A percentile compares a stretch with the other conserved stretches of the same genome.
Conservation (phyloP, 1,140 invertebrate species). For the Brachystomella parvula region DNA sequence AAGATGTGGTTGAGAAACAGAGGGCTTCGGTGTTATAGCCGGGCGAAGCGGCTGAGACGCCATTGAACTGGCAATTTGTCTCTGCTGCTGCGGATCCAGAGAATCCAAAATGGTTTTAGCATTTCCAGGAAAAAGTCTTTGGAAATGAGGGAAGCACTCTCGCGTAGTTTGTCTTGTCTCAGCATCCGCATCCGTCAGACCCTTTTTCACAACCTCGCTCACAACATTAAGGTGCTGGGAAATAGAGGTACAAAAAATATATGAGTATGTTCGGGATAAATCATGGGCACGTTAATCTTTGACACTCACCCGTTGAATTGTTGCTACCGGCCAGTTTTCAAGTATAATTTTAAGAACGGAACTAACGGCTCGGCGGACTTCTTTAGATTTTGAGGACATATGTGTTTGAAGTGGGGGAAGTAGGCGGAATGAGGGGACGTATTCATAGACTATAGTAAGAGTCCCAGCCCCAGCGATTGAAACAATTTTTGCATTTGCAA, state of each 20-base stretch:
- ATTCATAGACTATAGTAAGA: conserved; percentile 32
- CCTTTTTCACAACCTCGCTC: conserved; percentile 35
- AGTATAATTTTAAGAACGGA: conserved; percentile 32
- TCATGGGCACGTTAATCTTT: too few species aligned
- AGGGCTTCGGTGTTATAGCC: not conserved
- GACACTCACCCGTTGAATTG: conserved; percentile 29
- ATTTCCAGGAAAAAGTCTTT: conserved; percentile 21
- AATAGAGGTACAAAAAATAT: too few species aligned
- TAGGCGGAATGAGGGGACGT: conserved; percentile 31
- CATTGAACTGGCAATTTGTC: conserved; percentile 26
- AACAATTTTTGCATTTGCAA: conserved; percentile 37
- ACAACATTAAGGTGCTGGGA: conserved; percentile 20
- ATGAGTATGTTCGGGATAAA: too few species aligned
- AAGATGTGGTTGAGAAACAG: not conserved
- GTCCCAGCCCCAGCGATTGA: conserved; percentile 26
- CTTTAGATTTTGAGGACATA: conserved; percentile 36
- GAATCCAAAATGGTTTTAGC: conserved; percentile 27
- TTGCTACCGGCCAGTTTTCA: conserved; percentile 20
- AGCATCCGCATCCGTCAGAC: conserved; percentile 32
- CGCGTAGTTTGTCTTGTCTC: conserved; percentile 27
- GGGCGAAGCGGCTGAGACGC: conserved; percentile 3
- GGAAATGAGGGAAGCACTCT: conserved; percentile 28
- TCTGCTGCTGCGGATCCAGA: conserved; percentile 26
- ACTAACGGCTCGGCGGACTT: conserved; percentile 35
- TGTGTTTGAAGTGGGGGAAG: conserved; percentile 34